Base-by-base conservation (phyloP, 2,797 vertebrate species). In the Xiphophorus birchmanni region DNA sequence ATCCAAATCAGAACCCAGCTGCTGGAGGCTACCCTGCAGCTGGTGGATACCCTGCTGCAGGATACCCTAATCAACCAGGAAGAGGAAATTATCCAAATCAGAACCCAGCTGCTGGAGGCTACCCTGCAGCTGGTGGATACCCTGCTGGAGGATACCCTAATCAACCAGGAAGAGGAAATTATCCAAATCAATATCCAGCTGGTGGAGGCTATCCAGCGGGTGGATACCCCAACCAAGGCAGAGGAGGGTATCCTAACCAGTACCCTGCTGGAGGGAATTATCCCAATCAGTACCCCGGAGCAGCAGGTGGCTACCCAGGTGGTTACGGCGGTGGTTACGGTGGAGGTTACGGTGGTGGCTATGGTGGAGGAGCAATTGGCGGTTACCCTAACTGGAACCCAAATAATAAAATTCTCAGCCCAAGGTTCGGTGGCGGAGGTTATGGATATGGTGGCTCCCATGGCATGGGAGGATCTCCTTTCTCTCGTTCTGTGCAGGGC, bases 341-440 rank as follows among this genome's bases (percentile, higher is more conserved):
- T 1, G 60, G 60, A 2, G 60, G 60, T 37, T 65, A 67, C 3
- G 32, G 32, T 37, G 60, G 60, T 35, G 86, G 88, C 45, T 91
- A 91, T 75, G 89, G 91, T 0, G 91, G 92, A 78, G 90, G 90
- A 83, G 89, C 29, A 1, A 6, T 72, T 67, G 93, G 92, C 29
- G 93, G 92, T 73, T 87, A 87, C 72, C 83, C 90, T 32, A 96
- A 96, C 87, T 95, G 94, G 93, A 96, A 96, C 87, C 95, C 96
- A 29, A 95, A 95, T 73, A 96, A 96, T 84, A 92, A 93, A 82
- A 95, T 96, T 80, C 92, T 94, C 32, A 96, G 95, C 84, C 96
- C 96, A 9, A 80, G 93, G 35, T 95, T 80, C 45, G 95, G 93
- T 29, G 92, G 93, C 52, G 93, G 94, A 77, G 89, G 92, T 18